Evolutionary conservation across 2,113 vertebrate species (phyloP), one percentile per base, ranked within the genome.

Genomic region (Aegithalos caudatus): DNA sequence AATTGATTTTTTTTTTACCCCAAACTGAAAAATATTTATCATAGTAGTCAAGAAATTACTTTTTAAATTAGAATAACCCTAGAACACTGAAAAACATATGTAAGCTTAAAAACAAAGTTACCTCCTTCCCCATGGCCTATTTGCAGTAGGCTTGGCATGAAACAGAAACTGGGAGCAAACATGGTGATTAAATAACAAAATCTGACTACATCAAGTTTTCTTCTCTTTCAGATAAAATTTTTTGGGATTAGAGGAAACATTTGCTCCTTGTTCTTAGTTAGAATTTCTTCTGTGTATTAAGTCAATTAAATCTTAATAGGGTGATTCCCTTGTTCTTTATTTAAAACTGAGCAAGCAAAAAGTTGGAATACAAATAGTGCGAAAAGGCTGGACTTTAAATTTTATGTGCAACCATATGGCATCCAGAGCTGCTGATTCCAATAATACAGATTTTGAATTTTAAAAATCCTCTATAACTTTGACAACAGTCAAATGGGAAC

Each of bases 301-400:
- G 38, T 71, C 40, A 93, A 94, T 94, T 92, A 71, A 78, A 86
- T 71, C 76, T 74, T 92, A 92, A 71, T 53, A 83, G 51, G 40
- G 25, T 38, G 53, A 92, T 74, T 84, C n/a, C 24, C 65, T 64
- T 37, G 25, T 74, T 90, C 51, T 83, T 88, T 73, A 88, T 81
- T 81, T 90, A 83, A 92, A 90, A 64, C 14, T 2, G 1, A 86
- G 42, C 40, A 81, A 67, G 60, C 15, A 78, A 73, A 91, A 80
- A 89, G 29, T 31, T 14, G 67, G 45, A 92, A 86, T 67, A 70
- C 22, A 73, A 92, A 86, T 11, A 51, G 18, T 4, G 12, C 29
- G 56, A 76, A 81, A 95, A 83, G n/a, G 40, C 2, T 88, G 77
- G 45, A 78, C 47, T 83, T 88, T 6, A 9, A 40, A 60, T 88